Conservation (phyloP, 2,113 vertebrate species). For the Cheilinus undulatus region DNA sequence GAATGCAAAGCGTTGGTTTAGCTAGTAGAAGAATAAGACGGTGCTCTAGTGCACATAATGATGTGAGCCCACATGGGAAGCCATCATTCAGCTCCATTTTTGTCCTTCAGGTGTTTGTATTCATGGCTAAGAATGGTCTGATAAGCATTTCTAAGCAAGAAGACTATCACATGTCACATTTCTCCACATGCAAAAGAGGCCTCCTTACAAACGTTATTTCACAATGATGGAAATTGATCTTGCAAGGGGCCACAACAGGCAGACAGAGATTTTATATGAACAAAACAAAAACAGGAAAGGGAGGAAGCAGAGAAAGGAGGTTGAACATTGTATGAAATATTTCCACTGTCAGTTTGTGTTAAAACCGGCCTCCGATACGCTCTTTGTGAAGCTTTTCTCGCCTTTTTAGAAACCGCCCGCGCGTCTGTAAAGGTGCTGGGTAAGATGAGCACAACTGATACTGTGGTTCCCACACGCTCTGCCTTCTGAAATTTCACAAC, state of each 20-base stretch:
- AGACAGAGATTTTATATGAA: slow-evolving; percentile 38
- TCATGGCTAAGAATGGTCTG: slow-evolving; percentile 58
- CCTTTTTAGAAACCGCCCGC: slow-evolving; percentile 78
- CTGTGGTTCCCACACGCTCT: slow-evolving; percentile 79
- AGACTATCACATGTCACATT: slow-evolving; percentile 48
- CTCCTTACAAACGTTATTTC: slow-evolving; percentile 47
- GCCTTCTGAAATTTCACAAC: slow-evolving; percentile 85
- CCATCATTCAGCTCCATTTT: slow-evolving; percentile 59
- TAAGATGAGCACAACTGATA: slow-evolving; percentile 79
- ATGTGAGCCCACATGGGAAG: slow-evolving; percentile 49
- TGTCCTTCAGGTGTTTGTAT: slow-evolving; percentile 67
- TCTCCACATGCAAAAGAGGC: slow-evolving; percentile 54
- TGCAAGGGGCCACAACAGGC: slow-evolving; percentile 43
- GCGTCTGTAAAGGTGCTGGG: slow-evolving; percentile 75
- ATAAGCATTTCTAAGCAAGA: slow-evolving; percentile 64
- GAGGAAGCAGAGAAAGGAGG: slow-evolving; percentile 42
- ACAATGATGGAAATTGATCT: slow-evolving; percentile 61
- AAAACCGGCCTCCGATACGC: slow-evolving; percentile 66
- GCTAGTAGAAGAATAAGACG: slow-evolving; percentile 47
- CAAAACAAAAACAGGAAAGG: slow-evolving; percentile 52
- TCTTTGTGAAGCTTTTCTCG: slow-evolving; percentile 79
- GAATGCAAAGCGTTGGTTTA: slow-evolving; percentile 60
- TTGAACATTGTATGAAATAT: slow-evolving; percentile 61
- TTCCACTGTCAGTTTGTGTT: slow-evolving; percentile 78
- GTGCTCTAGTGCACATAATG: slow-evolving; percentile 49